Base-by-base conservation (phyloP, 2,797 vertebrate species). In the Eleutherodactylus coqui region DNA sequence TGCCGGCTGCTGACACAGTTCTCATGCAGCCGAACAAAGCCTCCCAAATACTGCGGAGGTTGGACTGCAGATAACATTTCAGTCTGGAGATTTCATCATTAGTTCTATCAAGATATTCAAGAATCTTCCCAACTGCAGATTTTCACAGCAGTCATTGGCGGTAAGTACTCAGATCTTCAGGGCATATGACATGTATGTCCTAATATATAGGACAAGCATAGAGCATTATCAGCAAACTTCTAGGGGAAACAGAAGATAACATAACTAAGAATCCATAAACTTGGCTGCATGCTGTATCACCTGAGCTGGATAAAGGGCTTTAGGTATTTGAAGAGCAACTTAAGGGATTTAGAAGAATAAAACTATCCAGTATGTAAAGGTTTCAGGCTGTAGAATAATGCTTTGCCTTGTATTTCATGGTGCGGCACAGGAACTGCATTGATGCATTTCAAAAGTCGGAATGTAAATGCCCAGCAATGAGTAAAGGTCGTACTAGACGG, bases 61-160 rank as follows among this genome's bases (percentile, higher is more conserved):
- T 0, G 14, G 85, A 78, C 29, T 45, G 70, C 85, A 82, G 90
- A 93, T 88, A 84, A 95, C 92, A 93, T 95, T 94, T 77, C 94
- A 94, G 38, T 93, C 94, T 21, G 94, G 93, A 92, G 92, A 88
- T 34, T 47, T 96, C 82, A 95, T 92, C 76, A 55, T 55, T 77
- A 55, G n/a, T 53, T 55, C n/a, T 27, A 60, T 89, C 88, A 88
- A 95, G 94, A 89, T 93, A 89, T 88, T 72, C 90, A 38, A 93
- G 93, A 14, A 91, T 91, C 0, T 34, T 93, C 75, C 93, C 89
- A 0, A 94, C 91, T 86, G 76, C 91, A n/a, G 92, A 92, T 86
- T 93, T 88, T 69, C 92, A 94, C 47, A 92, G 90, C 84, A n/a
- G 93, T 88, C 88, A 91, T 94, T 58, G 94, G 94, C 24, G 94